Evolutionary conservation across 1,140 invertebrate genomes (phyloP), one percentile per base, ranked within the genome.

Genomic region (Carposina sasakii): DNA sequence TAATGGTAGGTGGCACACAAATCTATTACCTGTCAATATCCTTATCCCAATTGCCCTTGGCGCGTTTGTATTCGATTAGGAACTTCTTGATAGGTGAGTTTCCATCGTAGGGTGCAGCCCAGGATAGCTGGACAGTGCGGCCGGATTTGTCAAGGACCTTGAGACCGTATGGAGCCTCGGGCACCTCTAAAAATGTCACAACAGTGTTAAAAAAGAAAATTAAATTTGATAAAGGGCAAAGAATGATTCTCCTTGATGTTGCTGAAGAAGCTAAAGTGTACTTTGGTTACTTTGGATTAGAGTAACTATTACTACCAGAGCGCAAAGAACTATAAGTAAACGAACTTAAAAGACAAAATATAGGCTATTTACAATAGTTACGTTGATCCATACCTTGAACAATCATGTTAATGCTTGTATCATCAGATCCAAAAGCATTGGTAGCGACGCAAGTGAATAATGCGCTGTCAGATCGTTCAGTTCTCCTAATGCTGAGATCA

Each of bases 311-410:
- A n/a, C n/a, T n/a, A n/a, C n/a, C n/a, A n/a, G n/a, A n/a, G n/a
- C n/a, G n/a, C n/a, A n/a, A n/a, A n/a, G n/a, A n/a, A n/a, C n/a
- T n/a, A n/a, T n/a, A n/a, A n/a, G n/a, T n/a, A n/a, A n/a, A n/a
- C n/a, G n/a, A n/a, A n/a, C n/a, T n/a, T n/a, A n/a, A n/a, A n/a
- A n/a, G n/a, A n/a, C n/a, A n/a, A n/a, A n/a, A n/a, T n/a, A n/a
- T n/a, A n/a, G n/a, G n/a, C n/a, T n/a, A n/a, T n/a, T n/a, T n/a
- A n/a, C n/a, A n/a, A n/a, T n/a, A n/a, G n/a, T n/a, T n/a, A n/a
- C n/a, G n/a, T n/a, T n/a, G n/a, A n/a, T n/a, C n/a, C n/a, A n/a
- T 77, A 94, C 93, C 93, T 92, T 98, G 96, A 52, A 98, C 93
- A 66, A 97, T 96, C 86, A 98, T 92, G 72, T 97, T 96, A 69